A percentile compares a stretch with the other conserved stretches of the same genome.
phyloP scores from a whole-genome alignment of 2,888 invertebrate genomes.

The Stenoptilia bipunctidactyla region DNA sequence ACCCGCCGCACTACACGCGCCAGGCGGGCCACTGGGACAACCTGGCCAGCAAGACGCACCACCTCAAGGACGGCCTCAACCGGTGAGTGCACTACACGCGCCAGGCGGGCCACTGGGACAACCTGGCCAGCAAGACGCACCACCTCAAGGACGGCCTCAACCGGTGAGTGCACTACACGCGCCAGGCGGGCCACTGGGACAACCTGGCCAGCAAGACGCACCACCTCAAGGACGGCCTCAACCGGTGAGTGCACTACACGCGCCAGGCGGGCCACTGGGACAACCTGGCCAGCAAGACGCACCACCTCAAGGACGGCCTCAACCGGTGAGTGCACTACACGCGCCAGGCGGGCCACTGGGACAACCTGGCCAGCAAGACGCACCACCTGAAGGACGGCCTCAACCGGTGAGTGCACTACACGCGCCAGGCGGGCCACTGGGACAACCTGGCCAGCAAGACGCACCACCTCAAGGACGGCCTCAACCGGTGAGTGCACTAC shows the following conservation, averaged over 20 bases:
- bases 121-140: constrained; percentile 54
- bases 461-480: background rate
- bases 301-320: background rate
- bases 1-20: constrained; percentile 95
- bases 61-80: constrained; percentile 69
- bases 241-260: background rate
- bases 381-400: background rate
- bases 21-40: constrained; percentile 98
- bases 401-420: background rate
- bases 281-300: background rate
- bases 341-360: background rate
- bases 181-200: background rate
- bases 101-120: constrained; percentile 97
- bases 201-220: background rate
- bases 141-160: background rate
- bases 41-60: constrained; percentile 86
- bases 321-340: background rate
- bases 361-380: background rate
- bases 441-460: background rate
- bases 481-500: background rate
- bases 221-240: background rate
- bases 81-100: constrained; percentile 81
- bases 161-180: background rate
- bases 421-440: background rate
- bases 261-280: background rate